Conservation (phyloP, 2,888 invertebrate species). For the Dendrolimus houi region DNA sequence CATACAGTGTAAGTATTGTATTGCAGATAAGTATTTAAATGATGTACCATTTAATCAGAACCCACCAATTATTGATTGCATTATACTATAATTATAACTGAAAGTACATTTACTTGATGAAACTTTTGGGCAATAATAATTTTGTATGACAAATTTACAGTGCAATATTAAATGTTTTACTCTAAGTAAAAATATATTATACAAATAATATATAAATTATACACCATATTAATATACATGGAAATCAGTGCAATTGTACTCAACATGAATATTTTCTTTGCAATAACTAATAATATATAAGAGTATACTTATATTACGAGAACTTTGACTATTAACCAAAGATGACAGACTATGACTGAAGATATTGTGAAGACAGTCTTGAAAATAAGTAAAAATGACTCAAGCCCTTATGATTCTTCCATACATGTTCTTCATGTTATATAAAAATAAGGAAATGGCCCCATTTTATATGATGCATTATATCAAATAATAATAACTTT, state of each 20-base stretch:
- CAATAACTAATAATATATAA: constrained; percentile 16
- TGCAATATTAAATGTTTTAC: constrained; percentile 70
- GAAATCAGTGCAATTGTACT: constrained; percentile 59
- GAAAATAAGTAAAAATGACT: constrained; percentile 16
- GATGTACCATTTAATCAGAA: not conserved
- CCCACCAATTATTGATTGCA: not conserved
- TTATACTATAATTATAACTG: not conserved
- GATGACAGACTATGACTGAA: constrained; percentile 30
- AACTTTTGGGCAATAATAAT: constrained; percentile 11
- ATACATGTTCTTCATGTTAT: constrained; percentile 39
- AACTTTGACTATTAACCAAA: constrained; percentile 42
- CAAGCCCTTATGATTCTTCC: constrained; percentile 22
- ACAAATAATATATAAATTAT: constrained; percentile 38
- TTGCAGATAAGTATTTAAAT: not conserved
- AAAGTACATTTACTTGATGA: not conserved
- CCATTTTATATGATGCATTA: constrained; percentile 27
- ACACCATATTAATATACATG: constrained; percentile 26
- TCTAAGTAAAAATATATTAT: constrained; percentile 53
- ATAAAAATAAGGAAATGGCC: constrained; percentile 30
- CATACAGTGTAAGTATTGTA: not conserved
- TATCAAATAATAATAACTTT: not conserved
- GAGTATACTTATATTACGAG: constrained; percentile 21
- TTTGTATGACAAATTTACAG: constrained; percentile 35
- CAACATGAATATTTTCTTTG: constrained; percentile 23
- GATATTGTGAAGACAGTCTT: constrained; percentile 14